Evolutionary conservation across 2,113 vertebrate species (phyloP).

Genomic region (Mungos mungo): DNA sequence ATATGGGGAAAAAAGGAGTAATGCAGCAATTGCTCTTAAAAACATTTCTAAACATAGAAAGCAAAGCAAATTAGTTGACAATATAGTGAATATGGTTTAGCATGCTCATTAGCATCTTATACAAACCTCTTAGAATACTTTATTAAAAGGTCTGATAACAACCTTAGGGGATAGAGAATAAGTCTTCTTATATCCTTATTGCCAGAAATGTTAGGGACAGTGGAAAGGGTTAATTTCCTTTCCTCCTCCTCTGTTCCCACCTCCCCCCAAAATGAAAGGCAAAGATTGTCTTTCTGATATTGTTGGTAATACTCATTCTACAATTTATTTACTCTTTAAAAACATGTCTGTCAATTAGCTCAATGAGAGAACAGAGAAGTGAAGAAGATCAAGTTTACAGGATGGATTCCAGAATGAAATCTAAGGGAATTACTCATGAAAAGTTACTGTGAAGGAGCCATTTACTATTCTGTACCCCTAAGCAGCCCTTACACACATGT

Average conservation of each 20-base stretch:
- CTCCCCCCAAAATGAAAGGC: neutral
- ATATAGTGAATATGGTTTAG: neutral
- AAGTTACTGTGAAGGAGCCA: neutral
- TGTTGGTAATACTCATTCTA: neutral
- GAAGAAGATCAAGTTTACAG: neutral
- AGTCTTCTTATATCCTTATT: neutral
- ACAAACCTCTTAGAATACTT: neutral
- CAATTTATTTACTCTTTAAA: neutral
- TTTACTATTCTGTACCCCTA: neutral
- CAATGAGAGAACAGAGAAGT: neutral
- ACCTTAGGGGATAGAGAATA: neutral
- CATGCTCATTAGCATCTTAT: neutral
- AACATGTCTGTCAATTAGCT: neutral
- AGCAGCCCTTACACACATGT: neutral
- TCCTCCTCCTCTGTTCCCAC: neutral
- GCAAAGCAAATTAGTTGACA: neutral
- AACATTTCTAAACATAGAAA: slow-evolving; percentile 26
- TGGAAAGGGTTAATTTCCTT: neutral
- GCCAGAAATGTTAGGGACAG: neutral
- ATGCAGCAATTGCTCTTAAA: neutral
- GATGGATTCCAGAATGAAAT: neutral
- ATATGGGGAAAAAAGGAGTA: neutral
- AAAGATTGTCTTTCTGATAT: neutral
- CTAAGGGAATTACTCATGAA: neutral
- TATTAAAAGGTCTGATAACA: slow-evolving; percentile 1